Evolutionary conservation across 2,888 invertebrate genomes (phyloP).

Genomic region (Drosophila vallismaia): DNA sequence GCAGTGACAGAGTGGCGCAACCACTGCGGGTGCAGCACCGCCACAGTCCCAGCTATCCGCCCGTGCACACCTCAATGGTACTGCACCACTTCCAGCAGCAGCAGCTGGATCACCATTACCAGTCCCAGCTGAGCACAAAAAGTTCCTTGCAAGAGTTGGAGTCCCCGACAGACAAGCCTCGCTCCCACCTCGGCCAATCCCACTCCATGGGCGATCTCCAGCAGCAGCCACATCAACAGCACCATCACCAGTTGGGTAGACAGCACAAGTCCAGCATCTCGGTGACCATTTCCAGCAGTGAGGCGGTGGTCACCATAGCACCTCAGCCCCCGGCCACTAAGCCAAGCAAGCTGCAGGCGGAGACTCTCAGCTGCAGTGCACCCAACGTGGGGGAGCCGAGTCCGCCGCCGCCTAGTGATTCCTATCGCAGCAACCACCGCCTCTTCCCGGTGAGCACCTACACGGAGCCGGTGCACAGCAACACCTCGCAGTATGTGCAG

Average conservation of each 20-base stretch:
- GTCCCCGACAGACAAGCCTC: conserved; percentile 35
- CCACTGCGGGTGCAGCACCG: conserved; percentile 71
- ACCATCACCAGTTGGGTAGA: conserved; percentile 34
- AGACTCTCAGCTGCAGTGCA: conserved; percentile 64
- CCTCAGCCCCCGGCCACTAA: conserved; percentile 62
- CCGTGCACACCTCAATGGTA: conserved; percentile 73
- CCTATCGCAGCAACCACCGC: conserved; percentile 84
- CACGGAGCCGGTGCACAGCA: conserved; percentile 85
- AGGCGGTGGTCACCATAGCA: conserved; percentile 69
- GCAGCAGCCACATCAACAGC: conserved; percentile 34
- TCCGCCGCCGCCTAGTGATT: conserved; percentile 21
- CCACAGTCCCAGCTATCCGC: conserved; percentile 82
- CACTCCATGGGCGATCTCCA: conserved; percentile 73
- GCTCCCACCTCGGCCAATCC: conserved; percentile 52
- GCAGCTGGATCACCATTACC: conserved; percentile 22
- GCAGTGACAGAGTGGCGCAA: conserved; percentile 1
- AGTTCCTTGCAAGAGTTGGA: conserved; percentile 75
- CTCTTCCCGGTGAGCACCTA: conserved; percentile 89
- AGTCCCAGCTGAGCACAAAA: conserved; percentile 51
- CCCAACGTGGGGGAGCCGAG: conserved; percentile 56
- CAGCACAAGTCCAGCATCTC: conserved; percentile 81
- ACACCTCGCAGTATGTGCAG: conserved; percentile 81
- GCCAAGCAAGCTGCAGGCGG: conserved; percentile 61
- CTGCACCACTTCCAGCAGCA: conserved; percentile 74
- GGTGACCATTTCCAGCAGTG: conserved; percentile 79